Conservation (phyloP, 2,797 vertebrate genomes). For the Enteromius unitaeniatus region DNA sequence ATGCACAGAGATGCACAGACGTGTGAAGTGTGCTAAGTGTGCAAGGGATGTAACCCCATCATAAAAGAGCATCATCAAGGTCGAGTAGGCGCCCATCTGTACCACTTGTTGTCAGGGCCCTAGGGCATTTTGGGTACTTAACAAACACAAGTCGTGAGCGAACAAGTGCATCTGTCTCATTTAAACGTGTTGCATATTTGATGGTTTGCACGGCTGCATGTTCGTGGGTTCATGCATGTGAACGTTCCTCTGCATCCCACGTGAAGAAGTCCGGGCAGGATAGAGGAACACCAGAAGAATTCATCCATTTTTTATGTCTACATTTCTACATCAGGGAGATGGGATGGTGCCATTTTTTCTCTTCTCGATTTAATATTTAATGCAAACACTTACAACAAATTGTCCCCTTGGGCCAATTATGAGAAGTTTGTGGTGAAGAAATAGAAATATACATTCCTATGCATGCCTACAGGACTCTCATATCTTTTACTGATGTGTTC, state of each 20-base stretch:
- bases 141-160: conserved; percentile 69
- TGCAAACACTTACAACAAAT: conserved; percentile 77
- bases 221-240: not conserved
- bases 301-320: conserved; percentile 78
- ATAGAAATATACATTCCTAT: conserved; percentile 33
- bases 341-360: conserved; percentile 57
- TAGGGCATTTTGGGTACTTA: conserved; percentile 72
- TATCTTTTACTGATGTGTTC: conserved; percentile 32
- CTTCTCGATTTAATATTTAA: conserved; percentile 76
- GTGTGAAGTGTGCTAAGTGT: conserved; percentile 26
- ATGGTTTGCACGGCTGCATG: conserved; percentile 54
- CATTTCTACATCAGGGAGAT: conserved; percentile 62
- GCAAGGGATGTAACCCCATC: conserved; percentile 53
- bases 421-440: conserved; percentile 57
- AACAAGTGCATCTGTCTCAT: conserved; percentile 75
- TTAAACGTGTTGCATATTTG: conserved; percentile 75
- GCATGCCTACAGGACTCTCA: conserved; percentile 23
- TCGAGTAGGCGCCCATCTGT: conserved; percentile 70
- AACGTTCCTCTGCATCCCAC: conserved; percentile 15
- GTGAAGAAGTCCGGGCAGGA: conserved; percentile 59
- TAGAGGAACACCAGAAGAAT: conserved; percentile 59
- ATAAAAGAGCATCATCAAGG: conserved; percentile 67
- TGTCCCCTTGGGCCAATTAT: conserved; percentile 74
- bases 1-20: conserved; percentile 13
- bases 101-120: conserved; percentile 65